Percentiles rank a stretch among this genome's conserved stretches.
phyloP scores from a whole-genome alignment of 2,888 invertebrate species.

The Cepaea hortensis region DNA sequence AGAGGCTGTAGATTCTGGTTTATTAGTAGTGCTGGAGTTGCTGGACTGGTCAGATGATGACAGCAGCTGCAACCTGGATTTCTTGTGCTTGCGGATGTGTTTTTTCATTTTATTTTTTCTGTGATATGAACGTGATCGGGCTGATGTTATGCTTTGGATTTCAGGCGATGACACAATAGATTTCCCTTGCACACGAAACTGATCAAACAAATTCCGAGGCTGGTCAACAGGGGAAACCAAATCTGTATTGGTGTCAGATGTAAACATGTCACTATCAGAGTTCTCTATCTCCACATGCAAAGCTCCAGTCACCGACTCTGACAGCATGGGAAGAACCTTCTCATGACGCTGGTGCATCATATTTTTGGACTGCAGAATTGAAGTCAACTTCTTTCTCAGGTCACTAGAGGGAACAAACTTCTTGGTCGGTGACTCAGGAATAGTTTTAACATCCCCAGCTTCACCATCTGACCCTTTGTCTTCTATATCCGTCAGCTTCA shows the following conservation, averaged over 20 bases:
- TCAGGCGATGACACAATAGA: constrained; percentile 29
- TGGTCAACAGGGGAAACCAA: constrained; percentile 26
- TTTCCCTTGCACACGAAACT: constrained; percentile 30
- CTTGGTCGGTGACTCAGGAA: constrained; percentile 28
- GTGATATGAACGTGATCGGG: neutral
- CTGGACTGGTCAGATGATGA: constrained; percentile 31
- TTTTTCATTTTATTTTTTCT: constrained; percentile 33
- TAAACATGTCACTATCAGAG: constrained; percentile 32
- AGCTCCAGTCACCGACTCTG: constrained; percentile 21
- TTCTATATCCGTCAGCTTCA: constrained; percentile 18
- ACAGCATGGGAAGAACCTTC: neutral
- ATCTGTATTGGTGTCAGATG: constrained; percentile 42
- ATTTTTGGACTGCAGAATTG: constrained; percentile 40
- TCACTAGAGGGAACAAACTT: constrained; percentile 37
- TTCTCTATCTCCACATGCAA: constrained; percentile 37
- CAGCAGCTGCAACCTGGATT: neutral
- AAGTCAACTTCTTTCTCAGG: constrained; percentile 34
- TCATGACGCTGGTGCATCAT: constrained; percentile 24
- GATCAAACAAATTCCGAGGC: constrained; percentile 42
- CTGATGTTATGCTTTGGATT: neutral
- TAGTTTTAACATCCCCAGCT: constrained; percentile 18
- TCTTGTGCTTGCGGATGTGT: constrained; percentile 29
- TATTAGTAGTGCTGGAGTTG: neutral
- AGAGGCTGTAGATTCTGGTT: constrained; percentile 19
- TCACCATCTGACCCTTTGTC: constrained; percentile 21